Percentiles rank a stretch among this genome's conserved stretches.
Conservation (phyloP, 2,113 vertebrate genomes). For the Agelaius phoeniceus region DNA sequence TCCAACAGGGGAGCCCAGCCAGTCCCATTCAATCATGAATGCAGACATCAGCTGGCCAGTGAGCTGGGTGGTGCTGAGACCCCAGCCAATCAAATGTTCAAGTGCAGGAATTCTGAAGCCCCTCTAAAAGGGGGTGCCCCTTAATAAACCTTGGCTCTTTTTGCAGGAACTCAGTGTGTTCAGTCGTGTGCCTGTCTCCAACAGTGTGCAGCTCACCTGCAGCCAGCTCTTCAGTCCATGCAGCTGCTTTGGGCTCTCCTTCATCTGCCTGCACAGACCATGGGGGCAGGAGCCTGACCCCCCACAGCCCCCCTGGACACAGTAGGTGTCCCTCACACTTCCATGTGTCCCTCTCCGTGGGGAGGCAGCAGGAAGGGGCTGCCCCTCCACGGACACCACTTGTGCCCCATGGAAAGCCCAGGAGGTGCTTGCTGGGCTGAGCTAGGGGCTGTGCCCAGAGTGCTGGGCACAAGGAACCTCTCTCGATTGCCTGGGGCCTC, state of each 20-base stretch:
- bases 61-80: not conserved
- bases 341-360: not conserved
- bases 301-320: not conserved
- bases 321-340: not conserved
- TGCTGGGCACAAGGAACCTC: no score
- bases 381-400: not conserved
- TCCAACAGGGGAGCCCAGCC: not conserved
- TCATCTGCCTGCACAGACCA: not conserved
- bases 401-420: accelerated
- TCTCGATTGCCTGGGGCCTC: not conserved
- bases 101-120: not conserved
- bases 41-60: not conserved
- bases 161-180: not conserved
- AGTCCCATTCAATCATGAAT: not conserved
- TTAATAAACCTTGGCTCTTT: not conserved
- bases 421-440: not conserved
- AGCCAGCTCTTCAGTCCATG: not conserved
- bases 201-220: not conserved
- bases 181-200: not conserved
- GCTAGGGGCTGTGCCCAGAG: no score
- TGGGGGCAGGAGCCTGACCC: not conserved
- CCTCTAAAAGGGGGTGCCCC: not conserved
- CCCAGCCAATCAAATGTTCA: not conserved
- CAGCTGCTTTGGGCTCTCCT: not conserved
- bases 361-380: not conserved